Evolutionary conservation across 2,113 vertebrate species (phyloP), one percentile per base, ranked within the genome.

Genomic region (Phasianus colchicus): DNA sequence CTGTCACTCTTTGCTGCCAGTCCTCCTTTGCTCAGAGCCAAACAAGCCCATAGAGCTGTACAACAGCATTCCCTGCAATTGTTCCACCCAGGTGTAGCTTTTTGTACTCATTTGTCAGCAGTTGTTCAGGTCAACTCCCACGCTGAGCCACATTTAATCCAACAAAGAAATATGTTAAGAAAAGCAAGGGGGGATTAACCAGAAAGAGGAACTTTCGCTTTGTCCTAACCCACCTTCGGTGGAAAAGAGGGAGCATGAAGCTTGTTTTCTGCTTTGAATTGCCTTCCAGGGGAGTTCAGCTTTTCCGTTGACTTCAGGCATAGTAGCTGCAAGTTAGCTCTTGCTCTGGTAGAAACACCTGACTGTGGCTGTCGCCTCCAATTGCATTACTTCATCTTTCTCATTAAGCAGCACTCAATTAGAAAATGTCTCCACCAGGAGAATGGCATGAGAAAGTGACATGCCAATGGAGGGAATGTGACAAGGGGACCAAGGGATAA

Each of bases 201-300:
- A 85, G 71, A 79, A 91, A 91, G 42, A 20, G 7, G 36, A 92
- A 89, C 61, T 89, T 91, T 20, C 29, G 38, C 29, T 40, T 74
- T 34, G 60, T 45, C 21, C 16, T 74, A 47, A 74, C 45, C 43
- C 2, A 8, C 21, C 29, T 69, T 61, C 29, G 24, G 75, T 0
- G 1, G 63, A 72, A 81, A 92, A 89, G 64, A 64, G 58, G 79
- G 32, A 90, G 47, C 11, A 64, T 12, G 38, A 47, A 90, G 83
- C 65, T 83, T 55, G 60, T 78, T 79, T 90, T 90, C 83, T 57
- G 17, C 25, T 82, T 95, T 84, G 74, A 84, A 79, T 57, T 75
- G 38, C 47, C 47, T 42, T 72, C 13, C 13, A 77, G 74, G 65
- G 30, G 48, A 91, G 58, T 69, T 79, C 9, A 69, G 34, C 34